Conservation (phyloP, 2,888 invertebrate species). For the Caenorhabditis sp. region DNA sequence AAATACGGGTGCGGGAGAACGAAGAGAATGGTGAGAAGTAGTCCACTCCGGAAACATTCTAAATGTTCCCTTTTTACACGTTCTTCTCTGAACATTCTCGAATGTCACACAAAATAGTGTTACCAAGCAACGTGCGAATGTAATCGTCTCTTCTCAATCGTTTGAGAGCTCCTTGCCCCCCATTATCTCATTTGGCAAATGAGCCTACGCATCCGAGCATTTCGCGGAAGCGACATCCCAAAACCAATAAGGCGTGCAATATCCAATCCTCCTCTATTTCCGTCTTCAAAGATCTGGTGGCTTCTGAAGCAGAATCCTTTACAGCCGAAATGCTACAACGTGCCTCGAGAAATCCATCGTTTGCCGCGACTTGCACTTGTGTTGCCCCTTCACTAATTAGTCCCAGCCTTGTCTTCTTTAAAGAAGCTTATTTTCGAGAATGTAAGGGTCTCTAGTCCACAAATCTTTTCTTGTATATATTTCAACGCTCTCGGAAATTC, state of each 20-base stretch:
- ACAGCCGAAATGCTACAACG: too few species aligned
- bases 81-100: not conserved
- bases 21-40: slow-evolving; percentile 2
- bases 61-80: not conserved
- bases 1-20: not conserved
- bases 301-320: slow-evolving; percentile 25
- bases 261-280: slow-evolving; percentile 17
- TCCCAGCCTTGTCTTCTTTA: not conserved
- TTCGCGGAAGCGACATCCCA: slow-evolving; percentile 37
- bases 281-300: slow-evolving; percentile 18
- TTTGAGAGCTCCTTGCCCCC: too few species aligned
- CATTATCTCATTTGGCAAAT: slow-evolving; percentile 46
- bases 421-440: slow-evolving; percentile 8
- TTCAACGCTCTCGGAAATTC: too few species aligned
- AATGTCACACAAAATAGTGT: not conserved
- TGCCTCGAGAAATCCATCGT: not conserved
- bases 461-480: too few species aligned
- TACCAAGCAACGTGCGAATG: too few species aligned
- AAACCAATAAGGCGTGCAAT: slow-evolving; percentile 56
- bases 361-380: slow-evolving; percentile 6
- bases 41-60: slow-evolving; percentile 1
- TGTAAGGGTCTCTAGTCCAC: too few species aligned
- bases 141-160: not conserved
- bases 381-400: slow-evolving; percentile 15
- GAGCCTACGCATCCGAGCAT: slow-evolving; percentile 44